A percentile compares a stretch with the other conserved stretches of the same genome.
phyloP scores from a whole-genome alignment of 2,888 invertebrate species.

The Euzophera pinguis region DNA sequence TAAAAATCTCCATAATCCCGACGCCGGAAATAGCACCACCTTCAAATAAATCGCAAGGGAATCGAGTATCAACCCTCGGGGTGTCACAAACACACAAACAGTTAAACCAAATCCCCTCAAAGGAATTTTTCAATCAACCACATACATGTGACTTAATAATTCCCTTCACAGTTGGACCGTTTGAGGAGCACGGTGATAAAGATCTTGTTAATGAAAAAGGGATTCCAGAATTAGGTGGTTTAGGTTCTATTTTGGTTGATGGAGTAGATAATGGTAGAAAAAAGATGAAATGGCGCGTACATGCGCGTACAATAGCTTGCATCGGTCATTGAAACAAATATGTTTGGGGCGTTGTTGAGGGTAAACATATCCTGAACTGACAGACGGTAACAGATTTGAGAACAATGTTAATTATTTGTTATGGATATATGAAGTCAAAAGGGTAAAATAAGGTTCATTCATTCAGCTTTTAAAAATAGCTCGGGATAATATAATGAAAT shows the following conservation, averaged over 20 bases:
- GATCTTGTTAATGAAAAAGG: constrained; percentile 35
- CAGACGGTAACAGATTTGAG: constrained; percentile 23
- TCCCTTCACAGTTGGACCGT: constrained; percentile 48
- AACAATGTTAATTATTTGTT: constrained; percentile 16
- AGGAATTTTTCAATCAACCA: constrained; percentile 72
- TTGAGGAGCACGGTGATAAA: constrained; percentile 50
- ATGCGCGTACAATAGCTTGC: constrained; percentile 59
- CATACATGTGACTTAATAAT: constrained; percentile 63
- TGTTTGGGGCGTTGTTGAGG: constrained; percentile 46
- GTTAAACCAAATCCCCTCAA: constrained; percentile 48
- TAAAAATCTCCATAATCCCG: constrained; percentile 25
- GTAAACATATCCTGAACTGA: constrained; percentile 43
- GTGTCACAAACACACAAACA: constrained; percentile 57
- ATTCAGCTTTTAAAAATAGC: not conserved
- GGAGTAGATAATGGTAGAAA: constrained; percentile 28
- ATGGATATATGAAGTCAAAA: constrained; percentile 2
- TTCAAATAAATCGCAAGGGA: constrained; percentile 45
- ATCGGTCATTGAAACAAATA: constrained; percentile 59
- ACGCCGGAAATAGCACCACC: constrained; percentile 39
- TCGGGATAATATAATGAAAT: not conserved
- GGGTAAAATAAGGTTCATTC: not conserved
- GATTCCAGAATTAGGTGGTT: constrained; percentile 19
- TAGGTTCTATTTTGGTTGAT: constrained; percentile 23
- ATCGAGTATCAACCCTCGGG: constrained; percentile 38
- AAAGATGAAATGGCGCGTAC: constrained; percentile 61